Base-by-base conservation (phyloP, 2,113 vertebrate species). In the Pluvianellus socialis region DNA sequence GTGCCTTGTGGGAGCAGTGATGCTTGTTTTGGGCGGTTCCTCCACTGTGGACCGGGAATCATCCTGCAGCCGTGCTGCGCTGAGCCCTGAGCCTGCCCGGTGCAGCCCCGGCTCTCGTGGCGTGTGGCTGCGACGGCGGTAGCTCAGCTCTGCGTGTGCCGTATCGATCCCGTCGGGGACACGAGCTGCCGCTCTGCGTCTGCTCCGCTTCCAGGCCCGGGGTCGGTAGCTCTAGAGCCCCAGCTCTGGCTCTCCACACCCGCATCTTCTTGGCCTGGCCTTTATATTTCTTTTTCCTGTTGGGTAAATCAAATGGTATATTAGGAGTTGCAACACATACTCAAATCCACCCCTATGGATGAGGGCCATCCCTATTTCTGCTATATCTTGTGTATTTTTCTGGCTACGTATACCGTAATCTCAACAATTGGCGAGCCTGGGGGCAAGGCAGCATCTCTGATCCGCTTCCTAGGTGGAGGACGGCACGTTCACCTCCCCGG, bases 401-500 rank as follows among this genome's bases (percentile, higher is more conserved):
- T 15, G 26, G 47, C 53, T 86, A 2, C 0, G 0, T 27, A 6
- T 26, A 6, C 33, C 13, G 3, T 33, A 14, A 22, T 47, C 27
- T 52, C 38, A 33, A 44, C 16, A 47, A 35, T 1, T 50, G 26
- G 52, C 7, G n/a, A 11, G 44, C 26, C 21, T 7, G 6, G 28
- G 52, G 20, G 32, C 70, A 74, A 74, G 38, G 45, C 33, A 70
- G 16, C n/a, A 45, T 26, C 47, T 74, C 63, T 24, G 30, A n/a
- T 58, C 58, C 23, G 6, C 35, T 73, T 66, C n/a, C 10, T 7
- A 50, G 44, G 38, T 14, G 33, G 58, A 74, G 26, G 56, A 62
- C 19, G 24, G 19, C 3, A 2, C 0, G 0, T 71, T 82, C 61
- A 3, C 17, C 13, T 79, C 62, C 4, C 0, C 0, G 10, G 27